Base-by-base conservation (phyloP, 2,113 vertebrate genomes). In the Semnopithecus entellus region DNA sequence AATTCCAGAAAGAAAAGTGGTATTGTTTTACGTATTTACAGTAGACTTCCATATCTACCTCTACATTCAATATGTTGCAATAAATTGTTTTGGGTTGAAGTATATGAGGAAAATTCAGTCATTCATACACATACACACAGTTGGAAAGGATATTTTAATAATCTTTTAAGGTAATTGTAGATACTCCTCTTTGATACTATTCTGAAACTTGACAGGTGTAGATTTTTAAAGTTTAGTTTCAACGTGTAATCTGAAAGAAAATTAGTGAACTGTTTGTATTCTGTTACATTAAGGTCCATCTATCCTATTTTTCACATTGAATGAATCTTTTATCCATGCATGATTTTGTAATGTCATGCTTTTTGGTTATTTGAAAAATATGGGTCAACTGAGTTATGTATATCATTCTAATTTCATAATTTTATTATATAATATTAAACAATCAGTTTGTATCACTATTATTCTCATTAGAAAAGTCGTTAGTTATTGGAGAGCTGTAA, bases 361-460 rank as follows among this genome's bases (percentile, higher is more conserved):
- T 55, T 73, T 73, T 55, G 57, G 5, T 55, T 17, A 52, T 90
- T 27, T 87, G 91, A 87, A 81, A 96, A 90, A 96, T 27, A 85
- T 23, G 59, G n/a, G 6, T 50, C 85, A 81, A 64, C 87, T 64
- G 79, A 55, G 17, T 80, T 93, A 79, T 40, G 18, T 6, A 57
- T n/a, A 73, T 86, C 22, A 66, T 52, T 94, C 75, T 61, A 55
- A 25, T 73, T 73, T 86, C 55, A 75, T 57, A 52, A 55, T 90
- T 94, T 86, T 52, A 94, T 90, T 75, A 55, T 76, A 20, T 25
- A 35, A 68, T 78, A 68, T 59, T 25, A 23, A 75, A 80, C 66
- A 57, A 27, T 50, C 35, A 40, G 35, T 61, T 68, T 75, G 8
- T 86, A 68, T 55, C 81, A 75, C 18, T 38, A 55, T 66, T 16